A percentile compares a stretch with the other conserved stretches of the same genome.
Evolutionary conservation across 2,797 vertebrate genomes (phyloP).

Genomic region (Cuniculus paca): DNA sequence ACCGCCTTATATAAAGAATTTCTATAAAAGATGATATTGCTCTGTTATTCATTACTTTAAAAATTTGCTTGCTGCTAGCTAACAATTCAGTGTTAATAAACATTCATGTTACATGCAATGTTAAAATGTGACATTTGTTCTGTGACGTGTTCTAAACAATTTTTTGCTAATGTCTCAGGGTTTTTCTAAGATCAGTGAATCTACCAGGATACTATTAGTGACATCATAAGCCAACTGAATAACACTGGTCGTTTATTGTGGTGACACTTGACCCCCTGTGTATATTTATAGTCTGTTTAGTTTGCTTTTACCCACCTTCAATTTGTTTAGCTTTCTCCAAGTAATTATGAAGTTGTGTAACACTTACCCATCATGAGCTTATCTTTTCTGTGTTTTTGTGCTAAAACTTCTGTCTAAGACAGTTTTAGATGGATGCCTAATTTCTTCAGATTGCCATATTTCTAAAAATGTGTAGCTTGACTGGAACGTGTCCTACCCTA

Average conservation of each 20-base stretch:
- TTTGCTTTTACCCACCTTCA: constrained; percentile 12
- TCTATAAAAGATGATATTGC: background rate
- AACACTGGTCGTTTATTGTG: background rate
- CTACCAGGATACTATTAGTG: background rate
- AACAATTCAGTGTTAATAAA: background rate
- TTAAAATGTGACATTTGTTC: constrained; percentile 23
- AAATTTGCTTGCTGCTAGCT: background rate
- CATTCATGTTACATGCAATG: background rate
- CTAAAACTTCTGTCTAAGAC: background rate
- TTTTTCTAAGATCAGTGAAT: constrained; percentile 61
- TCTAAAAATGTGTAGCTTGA: background rate
- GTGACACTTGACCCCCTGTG: background rate
- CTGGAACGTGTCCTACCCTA: background rate
- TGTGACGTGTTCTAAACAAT: background rate
- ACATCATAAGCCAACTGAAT: constrained; percentile 57
- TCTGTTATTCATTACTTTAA: background rate
- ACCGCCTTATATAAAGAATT: background rate
- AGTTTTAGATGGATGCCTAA: background rate
- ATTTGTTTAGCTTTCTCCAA: background rate
- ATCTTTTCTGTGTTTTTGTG: background rate
- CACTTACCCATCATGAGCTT: no score
- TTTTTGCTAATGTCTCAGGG: background rate
- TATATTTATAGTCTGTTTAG: background rate
- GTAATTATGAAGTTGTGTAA: background rate
- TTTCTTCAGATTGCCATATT: background rate